Evolutionary conservation across 2,797 vertebrate species (phyloP), one percentile per base, ranked within the genome.

Genomic region (Uromys caudimaculatus): DNA sequence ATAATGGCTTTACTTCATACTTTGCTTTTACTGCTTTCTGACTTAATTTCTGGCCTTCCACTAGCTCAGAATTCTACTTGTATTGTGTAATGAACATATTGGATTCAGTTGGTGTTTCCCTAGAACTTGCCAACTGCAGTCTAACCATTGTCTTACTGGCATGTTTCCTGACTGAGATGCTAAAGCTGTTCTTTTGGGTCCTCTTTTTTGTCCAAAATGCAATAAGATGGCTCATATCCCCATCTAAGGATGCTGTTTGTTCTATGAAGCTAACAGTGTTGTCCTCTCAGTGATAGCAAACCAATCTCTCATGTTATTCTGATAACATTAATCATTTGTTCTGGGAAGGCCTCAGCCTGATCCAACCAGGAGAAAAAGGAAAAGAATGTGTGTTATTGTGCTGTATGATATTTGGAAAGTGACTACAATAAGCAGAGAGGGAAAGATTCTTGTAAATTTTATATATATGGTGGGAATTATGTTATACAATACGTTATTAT

Each of bases 71-170:
- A 41, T 81, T 91, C 58, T 19, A 47, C 83, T 81, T 87, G 41
- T 60, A 82, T 73, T 94, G 91, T 87, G 62, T 47, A 92, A 95
- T 88, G 92, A 97, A 93, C 94, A 97, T 93, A 95, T 62, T 93
- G 84, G 56, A 91, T 97, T 96, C 89, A 93, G 79, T 79, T 91
- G 83, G 76, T 94, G 29, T 91, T 94, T 96, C 71, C 83, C 89
- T 85, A 58, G 87, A 87, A 58, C 4, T 79, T 97, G 94, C 94
- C 96, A 97, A 97, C 76, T 89, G 52, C 73, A 69, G 75, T 92
- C 73, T 44, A 95, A n/a, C 91, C 91, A 96, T 95, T 96, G 95
- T 96, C 95, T 97, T 62, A 54, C 64, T 94, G 95, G 91, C 96
- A 89, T 41, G 50, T 88, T 95, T 97, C 87, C 94, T 85, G 62